phyloP scores from a whole-genome alignment of 2,113 vertebrate species.

The Lophotis ruficrista region DNA sequence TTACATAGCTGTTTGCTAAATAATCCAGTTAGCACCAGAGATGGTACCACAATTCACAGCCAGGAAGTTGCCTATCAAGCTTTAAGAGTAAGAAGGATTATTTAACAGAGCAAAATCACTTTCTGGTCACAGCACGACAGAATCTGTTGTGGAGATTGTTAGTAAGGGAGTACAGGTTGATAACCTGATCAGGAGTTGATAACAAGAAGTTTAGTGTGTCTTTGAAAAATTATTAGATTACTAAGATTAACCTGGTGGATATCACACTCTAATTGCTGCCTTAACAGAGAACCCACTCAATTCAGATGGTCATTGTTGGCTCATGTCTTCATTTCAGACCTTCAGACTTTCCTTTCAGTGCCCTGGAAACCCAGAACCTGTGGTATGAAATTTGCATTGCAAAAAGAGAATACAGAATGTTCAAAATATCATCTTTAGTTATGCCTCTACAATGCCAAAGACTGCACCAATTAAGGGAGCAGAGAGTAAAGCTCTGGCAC shows the following conservation, averaged over 20 bases:
- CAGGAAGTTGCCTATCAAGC: accelerated
- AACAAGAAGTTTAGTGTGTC: not conserved
- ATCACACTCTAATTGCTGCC: not conserved
- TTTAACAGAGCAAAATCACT: not conserved
- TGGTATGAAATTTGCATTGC: not conserved
- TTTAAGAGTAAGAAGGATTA: not conserved
- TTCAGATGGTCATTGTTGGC: not conserved
- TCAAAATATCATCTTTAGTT: not conserved
- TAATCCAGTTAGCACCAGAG: not conserved
- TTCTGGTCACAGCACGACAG: not conserved
- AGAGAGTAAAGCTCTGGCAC: not conserved
- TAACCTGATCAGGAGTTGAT: not conserved
- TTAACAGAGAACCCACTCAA: not conserved
- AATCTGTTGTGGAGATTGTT: not conserved
- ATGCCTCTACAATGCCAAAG: accelerated
- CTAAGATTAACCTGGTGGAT: not conserved
- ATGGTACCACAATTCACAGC: not conserved
- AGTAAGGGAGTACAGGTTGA: not conserved
- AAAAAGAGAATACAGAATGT: not conserved
- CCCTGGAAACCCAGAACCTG: not conserved
- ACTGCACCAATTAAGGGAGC: not conserved
- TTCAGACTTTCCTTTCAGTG: not conserved
- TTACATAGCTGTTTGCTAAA: not conserved
- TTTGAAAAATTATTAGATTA: not conserved
- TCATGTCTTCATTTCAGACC: not conserved